Percentiles rank a stretch among this genome's conserved stretches.
Conservation (phyloP, 2,113 vertebrate species). For the Callipepla californica region DNA sequence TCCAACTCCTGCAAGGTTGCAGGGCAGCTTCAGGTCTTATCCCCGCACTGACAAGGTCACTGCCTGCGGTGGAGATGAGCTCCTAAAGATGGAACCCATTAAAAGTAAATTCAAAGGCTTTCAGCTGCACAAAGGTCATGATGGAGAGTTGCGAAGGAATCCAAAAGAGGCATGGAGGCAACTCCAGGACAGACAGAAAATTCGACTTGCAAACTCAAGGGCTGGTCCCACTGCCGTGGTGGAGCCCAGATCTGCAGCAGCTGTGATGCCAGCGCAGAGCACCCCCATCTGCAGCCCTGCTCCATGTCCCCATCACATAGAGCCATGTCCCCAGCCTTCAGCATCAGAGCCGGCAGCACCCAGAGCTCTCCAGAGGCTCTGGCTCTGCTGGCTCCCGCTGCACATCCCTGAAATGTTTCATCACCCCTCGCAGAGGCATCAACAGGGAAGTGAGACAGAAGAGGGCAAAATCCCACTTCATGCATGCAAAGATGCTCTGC, state of each 20-base stretch:
- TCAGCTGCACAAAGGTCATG: not conserved
- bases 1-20: not conserved
- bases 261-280: rapidly evolving
- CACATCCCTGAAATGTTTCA: not conserved
- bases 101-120: not conserved
- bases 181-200: not conserved
- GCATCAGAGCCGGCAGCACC: not conserved
- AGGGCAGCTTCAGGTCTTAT: not conserved
- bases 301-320: not conserved
- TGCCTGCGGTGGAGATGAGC: not conserved
- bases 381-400: not conserved
- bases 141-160: not conserved
- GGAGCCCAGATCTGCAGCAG: not conserved
- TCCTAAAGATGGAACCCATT: not conserved
- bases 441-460: not conserved
- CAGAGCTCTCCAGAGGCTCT: too few species aligned
- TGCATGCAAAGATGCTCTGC: not conserved
- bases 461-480: not conserved
- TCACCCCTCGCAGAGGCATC: not conserved
- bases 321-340: too few species aligned
- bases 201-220: not conserved
- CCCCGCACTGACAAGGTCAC: not conserved
- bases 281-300: not conserved
- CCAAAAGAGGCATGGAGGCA: not conserved
- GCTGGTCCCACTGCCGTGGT: not conserved